phyloP scores from a whole-genome alignment of 2,888 invertebrate species.

The Noctuana brunneofusca region DNA sequence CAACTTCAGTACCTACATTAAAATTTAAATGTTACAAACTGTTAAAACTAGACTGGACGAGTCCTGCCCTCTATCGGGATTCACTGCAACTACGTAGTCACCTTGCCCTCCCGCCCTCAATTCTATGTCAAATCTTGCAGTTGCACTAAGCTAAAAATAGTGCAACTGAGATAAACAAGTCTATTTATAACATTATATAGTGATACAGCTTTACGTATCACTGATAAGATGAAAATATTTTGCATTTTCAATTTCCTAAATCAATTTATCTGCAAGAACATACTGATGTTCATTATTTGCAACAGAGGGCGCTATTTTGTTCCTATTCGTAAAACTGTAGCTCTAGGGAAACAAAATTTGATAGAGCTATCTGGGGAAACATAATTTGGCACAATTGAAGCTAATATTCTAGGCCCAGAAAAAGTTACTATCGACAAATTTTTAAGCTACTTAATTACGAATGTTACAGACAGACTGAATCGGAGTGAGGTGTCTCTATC shows the following conservation, averaged over 20 bases:
- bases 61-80: conserved; percentile 28
- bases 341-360: no score
- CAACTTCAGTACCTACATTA: no score
- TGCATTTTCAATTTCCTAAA: not conserved
- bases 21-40: no score
- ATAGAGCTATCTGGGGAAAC: no score
- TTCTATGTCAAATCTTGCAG: conserved; percentile 22
- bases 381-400: no score
- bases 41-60: conserved; percentile 2
- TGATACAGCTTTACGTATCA: not conserved
- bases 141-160: conserved; percentile 22
- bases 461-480: no score
- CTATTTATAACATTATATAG: conserved; percentile 14
- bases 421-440: no score
- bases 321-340: not conserved
- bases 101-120: conserved; percentile 27
- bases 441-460: no score
- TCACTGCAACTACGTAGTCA: conserved; percentile 15
- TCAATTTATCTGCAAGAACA: not conserved
- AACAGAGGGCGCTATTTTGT: conserved; percentile 7
- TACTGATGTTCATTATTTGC: not conserved
- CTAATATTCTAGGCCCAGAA: no score
- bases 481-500: no score
- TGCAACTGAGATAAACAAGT: conserved; percentile 16
- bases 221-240: not conserved